Base-by-base conservation (phyloP, 2,113 vertebrate species). In the Notothenia rossii region DNA sequence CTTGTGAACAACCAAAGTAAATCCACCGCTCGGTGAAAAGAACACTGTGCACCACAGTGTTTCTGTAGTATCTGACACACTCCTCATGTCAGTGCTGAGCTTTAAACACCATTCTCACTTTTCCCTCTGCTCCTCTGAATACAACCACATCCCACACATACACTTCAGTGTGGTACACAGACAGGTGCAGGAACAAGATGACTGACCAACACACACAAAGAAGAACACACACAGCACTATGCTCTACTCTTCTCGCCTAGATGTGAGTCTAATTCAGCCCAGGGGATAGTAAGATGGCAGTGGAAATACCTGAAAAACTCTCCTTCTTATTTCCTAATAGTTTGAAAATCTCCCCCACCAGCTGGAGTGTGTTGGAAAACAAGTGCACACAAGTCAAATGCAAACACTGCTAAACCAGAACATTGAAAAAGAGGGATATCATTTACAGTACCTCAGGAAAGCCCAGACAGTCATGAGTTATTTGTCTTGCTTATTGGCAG, bases 251-350 rank as follows among this genome's bases (percentile, higher is more conserved):
- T 65, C 43, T 82, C 59, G 75, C 61, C 78, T 50, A 68, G 29
- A 84, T 61, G 64, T 50, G 65, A 83, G 48, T 81, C 67, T 78
- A 86, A 84, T 70, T 72, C 82, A 63, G 68, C 64, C 68, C 71
- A 48, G 67, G 73, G 75, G 75, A 79, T 76, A 22, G 59, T 45
- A 71, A 55, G 75, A 71, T 40, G 63, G 64, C 3, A 1, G 18
- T 33, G 25, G 86, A 91, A 85, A 89, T 92, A 85, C 53, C 89
- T 71, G 53, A 59, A 89, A 90, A 82, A 93, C 91, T 94, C 88
- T 65, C 51, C 84, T 90, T 93, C 85, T 89, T 86, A 90, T 90
- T 93, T 94, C 89, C 89, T 95, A 92, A 82, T 89, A 74, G 88
- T 82, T 69, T 80, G 51, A 20, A 48, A 72, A 48, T 58, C 48